phyloP scores from a whole-genome alignment of 2,797 vertebrate species.

The Pangasius krempfi region DNA sequence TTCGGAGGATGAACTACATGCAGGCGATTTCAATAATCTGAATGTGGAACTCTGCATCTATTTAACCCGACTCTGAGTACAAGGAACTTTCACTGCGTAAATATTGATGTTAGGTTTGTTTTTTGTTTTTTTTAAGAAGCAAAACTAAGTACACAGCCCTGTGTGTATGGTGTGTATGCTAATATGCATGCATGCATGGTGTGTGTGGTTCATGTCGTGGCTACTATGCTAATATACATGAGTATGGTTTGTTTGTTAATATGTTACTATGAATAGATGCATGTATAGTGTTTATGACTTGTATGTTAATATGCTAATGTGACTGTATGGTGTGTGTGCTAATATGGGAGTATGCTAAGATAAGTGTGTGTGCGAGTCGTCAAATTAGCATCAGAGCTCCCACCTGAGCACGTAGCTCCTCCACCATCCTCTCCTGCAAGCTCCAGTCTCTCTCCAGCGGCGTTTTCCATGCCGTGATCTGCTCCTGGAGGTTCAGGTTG shows the following conservation, averaged over 20 bases:
- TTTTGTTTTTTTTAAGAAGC: too few species aligned
- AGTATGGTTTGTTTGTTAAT: neutral
- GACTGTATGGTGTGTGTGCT: neutral
- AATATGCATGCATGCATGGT: neutral
- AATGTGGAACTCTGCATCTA: neutral
- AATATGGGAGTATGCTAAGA: neutral
- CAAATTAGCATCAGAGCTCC: neutral
- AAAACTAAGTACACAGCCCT: too few species aligned
- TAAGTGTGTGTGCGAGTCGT: neutral
- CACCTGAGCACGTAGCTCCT: slow-evolving; percentile 74
- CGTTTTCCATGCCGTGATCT: slow-evolving; percentile 61
- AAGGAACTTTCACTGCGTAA: too few species aligned
- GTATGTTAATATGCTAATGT: neutral
- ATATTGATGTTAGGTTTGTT: too few species aligned
- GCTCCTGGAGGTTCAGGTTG: slow-evolving; percentile 70
- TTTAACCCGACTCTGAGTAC: too few species aligned
- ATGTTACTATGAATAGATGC: neutral
- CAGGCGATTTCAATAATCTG: neutral
- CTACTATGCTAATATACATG: neutral
- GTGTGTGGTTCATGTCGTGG: neutral
- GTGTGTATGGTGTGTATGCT: neutral
- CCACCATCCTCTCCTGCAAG: slow-evolving; percentile 66
- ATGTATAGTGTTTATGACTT: neutral
- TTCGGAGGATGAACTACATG: too few species aligned
- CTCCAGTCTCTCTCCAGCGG: slow-evolving; percentile 60